Evolutionary conservation across 1,140 invertebrate genomes (phyloP), one percentile per base, ranked within the genome.

Genomic region (Hesperophylax magnus): DNA sequence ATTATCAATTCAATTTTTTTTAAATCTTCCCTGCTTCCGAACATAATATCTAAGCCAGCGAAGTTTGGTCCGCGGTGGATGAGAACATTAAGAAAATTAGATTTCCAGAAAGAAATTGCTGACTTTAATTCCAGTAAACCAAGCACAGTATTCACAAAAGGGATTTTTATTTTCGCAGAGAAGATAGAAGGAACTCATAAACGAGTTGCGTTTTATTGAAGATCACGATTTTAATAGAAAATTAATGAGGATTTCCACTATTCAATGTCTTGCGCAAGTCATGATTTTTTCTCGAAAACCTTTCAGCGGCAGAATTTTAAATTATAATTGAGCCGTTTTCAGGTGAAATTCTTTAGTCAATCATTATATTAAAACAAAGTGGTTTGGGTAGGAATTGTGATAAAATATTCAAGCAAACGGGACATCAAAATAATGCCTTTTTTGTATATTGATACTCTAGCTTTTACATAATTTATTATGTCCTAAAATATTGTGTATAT

Each of bases 1-100:
- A 74, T 53, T 74, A 74, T 74, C 47, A 74, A 74, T 74, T 54
- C 20, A 74, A 53, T 17, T 74, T 58, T 74, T 58, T 20, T 34
- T 9, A 47, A 74, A 74, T 54, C 71, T 54, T 11, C 20, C 8
- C 47, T 7, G 22, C 18, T n/a, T 67, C 15, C n/a, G 24, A 4
- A 22, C 63, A 27, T 67, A 67, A 67, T 67, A 67, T 34, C 22
- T 67, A 65, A 24, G 63, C 14, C 63, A 27, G 63, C 22, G 17
- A 34, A n/a, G 31, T 34, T 67, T 67, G 63, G 27, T 47, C 69
- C 18, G 18, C 69, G 63, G 24, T 20, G 22, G 53, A 76, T 79
- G 69, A 75, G 72, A 82, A 82, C 78, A 74, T 71, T 82, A 76
- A 79, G 77, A 78, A 79, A 79, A 82, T 82, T 75, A 82, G 81